A percentile compares a stretch with the other conserved stretches of the same genome.
These are phyloP conservation scores for Yponomeuta malinellus DNA, from an alignment of 2,888 invertebrate genomes.

Conservation along the genomic window DNA sequence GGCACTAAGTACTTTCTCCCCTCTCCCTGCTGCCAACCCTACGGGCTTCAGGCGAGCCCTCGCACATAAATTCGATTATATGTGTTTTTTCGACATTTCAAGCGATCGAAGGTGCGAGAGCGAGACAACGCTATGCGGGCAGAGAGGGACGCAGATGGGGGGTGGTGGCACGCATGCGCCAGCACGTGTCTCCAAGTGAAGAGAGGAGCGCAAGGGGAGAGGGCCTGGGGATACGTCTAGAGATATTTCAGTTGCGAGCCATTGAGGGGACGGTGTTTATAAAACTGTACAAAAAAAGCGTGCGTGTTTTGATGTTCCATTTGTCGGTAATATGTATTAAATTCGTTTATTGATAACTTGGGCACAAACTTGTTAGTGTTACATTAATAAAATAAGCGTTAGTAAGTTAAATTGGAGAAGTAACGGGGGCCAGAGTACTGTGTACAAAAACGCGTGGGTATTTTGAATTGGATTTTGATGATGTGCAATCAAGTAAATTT, in stretches of 20 bases:
- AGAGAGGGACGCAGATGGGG: constrained; percentile 32
- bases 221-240: constrained; percentile 28
- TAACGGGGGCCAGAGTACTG: no score
- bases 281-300: neutral
- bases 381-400: no score
- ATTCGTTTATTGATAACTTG: no score
- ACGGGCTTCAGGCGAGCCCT: constrained; percentile 32
- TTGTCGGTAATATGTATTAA: no score
- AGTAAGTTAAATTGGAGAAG: no score
- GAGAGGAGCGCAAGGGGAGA: constrained; percentile 29
- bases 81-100: constrained; percentile 67
- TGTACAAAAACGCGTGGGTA: no score
- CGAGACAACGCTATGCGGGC: constrained; percentile 36
- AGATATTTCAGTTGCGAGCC: constrained; percentile 25
- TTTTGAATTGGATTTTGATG: no score
- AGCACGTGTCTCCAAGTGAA: constrained; percentile 51
- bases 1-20: neutral
- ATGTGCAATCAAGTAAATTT: no score
- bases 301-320: no score
- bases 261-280: neutral
- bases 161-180: constrained; percentile 52
- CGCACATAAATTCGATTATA: constrained; percentile 70
- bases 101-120: constrained; percentile 64
- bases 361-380: no score
- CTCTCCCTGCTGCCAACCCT: constrained; percentile 38